phyloP scores from a whole-genome alignment of 2,888 invertebrate genomes.

The Neocrepidodera transversa region DNA sequence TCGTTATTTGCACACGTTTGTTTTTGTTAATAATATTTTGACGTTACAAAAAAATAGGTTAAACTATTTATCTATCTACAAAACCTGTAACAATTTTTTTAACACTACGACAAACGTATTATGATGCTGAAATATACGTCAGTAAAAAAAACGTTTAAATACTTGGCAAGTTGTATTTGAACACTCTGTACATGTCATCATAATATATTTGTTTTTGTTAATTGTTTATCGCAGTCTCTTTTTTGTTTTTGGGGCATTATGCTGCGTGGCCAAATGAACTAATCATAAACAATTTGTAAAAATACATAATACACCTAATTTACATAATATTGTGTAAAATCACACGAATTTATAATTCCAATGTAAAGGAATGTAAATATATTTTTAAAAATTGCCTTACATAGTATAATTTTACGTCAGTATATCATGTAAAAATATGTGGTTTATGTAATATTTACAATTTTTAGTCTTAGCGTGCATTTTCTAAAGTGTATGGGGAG shows the following conservation, averaged over 20 bases:
- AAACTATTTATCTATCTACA: slow-evolving; percentile 58
- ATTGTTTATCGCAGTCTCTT: slow-evolving; percentile 64
- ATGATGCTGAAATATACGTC: slow-evolving; percentile 48
- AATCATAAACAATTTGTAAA: slow-evolving; percentile 7
- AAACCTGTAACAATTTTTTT: slow-evolving; percentile 56
- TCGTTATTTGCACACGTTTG: slow-evolving; percentile 37
- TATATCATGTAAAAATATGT: not conserved
- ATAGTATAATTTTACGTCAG: not conserved
- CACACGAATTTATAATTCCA: not conserved
- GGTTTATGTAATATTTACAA: not conserved
- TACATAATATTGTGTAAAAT: not conserved
- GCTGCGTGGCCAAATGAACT: slow-evolving; percentile 47
- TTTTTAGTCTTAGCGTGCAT: not conserved
- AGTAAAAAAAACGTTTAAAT: slow-evolving; percentile 29
- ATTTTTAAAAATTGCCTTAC: too few species aligned
- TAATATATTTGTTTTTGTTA: slow-evolving; percentile 61
- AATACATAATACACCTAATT: not conserved
- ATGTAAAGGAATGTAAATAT: too few species aligned
- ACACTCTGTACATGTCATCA: slow-evolving; percentile 52
- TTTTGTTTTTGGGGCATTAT: slow-evolving; percentile 53
- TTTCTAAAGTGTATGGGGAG: slow-evolving; percentile 11
- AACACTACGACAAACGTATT: slow-evolving; percentile 59
- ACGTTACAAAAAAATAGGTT: slow-evolving; percentile 60
- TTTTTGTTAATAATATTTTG: slow-evolving; percentile 41
- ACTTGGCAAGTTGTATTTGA: slow-evolving; percentile 19